Percentiles rank a stretch among this genome's conserved stretches.
These are phyloP conservation scores for Notiomystis cincta DNA, from an alignment of 2,113 vertebrate genomes.

Conservation along the genomic window DNA sequence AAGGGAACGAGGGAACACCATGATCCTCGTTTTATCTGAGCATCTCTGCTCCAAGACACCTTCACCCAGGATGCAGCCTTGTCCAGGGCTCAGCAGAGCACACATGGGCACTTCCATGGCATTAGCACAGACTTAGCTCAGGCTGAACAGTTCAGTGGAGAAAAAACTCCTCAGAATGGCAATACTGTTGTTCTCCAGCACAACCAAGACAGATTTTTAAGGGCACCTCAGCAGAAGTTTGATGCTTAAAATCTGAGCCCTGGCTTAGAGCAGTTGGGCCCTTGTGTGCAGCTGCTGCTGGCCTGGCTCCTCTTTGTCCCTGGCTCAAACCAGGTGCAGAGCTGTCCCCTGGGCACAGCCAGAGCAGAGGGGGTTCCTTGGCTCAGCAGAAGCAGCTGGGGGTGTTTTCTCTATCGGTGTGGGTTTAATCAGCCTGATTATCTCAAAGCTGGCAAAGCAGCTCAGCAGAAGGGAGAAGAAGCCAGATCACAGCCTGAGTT, in stretches of 20 bases:
- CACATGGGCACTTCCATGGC: background rate
- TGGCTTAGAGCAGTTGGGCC: background rate
- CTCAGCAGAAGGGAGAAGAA: background rate
- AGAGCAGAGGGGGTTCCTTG: background rate
- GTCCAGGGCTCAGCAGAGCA: background rate
- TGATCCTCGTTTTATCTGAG: rapidly evolving
- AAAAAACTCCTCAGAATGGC: background rate
- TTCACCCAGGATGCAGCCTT: background rate
- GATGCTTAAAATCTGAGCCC: background rate
- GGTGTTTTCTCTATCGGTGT: rapidly evolving
- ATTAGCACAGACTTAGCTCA: background rate
- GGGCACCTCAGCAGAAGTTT: background rate
- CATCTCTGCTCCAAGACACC: background rate
- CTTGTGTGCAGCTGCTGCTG: background rate
- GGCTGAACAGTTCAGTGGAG: background rate
- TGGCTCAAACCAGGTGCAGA: background rate
- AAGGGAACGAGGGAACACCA: background rate
- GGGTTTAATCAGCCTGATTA: background rate
- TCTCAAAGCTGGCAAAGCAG: background rate
- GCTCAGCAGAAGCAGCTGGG: background rate
- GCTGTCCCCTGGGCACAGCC: background rate
- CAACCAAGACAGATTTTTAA: background rate
- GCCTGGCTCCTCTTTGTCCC: background rate
- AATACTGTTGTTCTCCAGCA: background rate
- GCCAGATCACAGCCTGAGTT: background rate